These are phyloP conservation scores for Brachionus asplanchnoidis DNA, from an alignment of 1,140 invertebrate genomes.

Conservation along the genomic window DNA sequence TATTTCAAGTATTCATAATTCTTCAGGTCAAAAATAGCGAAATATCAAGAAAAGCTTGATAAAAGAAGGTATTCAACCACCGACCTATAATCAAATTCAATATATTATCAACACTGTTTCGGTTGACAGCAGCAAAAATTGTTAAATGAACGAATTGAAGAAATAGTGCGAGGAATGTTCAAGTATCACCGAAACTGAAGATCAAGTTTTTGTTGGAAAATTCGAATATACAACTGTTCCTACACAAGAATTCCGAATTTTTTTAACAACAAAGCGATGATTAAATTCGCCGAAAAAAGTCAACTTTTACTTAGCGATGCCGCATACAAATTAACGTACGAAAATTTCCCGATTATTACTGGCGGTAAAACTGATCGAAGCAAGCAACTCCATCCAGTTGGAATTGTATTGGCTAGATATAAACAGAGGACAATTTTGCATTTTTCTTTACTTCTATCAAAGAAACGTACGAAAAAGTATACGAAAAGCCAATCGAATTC, in stretches of 20 bases:
- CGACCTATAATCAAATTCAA: too few species aligned
- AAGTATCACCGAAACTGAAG: background rate
- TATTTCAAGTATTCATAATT: too few species aligned
- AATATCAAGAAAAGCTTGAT: too few species aligned
- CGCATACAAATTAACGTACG: background rate
- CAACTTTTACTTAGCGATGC: background rate
- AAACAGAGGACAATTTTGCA: background rate
- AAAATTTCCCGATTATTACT: background rate
- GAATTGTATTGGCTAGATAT: background rate
- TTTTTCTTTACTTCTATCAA: background rate
- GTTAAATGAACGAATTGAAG: background rate
- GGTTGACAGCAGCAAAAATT: too few species aligned
- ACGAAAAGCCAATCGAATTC: background rate
- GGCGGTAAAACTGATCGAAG: background rate
- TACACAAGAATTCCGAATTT: too few species aligned
- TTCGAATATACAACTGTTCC: background rate
- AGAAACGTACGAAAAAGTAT: background rate
- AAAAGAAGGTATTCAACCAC: too few species aligned
- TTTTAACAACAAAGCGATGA: background rate
- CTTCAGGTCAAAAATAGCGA: too few species aligned
- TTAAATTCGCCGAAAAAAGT: background rate
- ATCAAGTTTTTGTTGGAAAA: slow-evolving; percentile 3
- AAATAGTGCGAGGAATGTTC: background rate
- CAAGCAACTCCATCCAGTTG: background rate
- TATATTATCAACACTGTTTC: too few species aligned